A percentile compares a stretch with the other conserved stretches of the same genome.
phyloP scores from a whole-genome alignment of 2,113 vertebrate species.

The Lontra canadensis region DNA sequence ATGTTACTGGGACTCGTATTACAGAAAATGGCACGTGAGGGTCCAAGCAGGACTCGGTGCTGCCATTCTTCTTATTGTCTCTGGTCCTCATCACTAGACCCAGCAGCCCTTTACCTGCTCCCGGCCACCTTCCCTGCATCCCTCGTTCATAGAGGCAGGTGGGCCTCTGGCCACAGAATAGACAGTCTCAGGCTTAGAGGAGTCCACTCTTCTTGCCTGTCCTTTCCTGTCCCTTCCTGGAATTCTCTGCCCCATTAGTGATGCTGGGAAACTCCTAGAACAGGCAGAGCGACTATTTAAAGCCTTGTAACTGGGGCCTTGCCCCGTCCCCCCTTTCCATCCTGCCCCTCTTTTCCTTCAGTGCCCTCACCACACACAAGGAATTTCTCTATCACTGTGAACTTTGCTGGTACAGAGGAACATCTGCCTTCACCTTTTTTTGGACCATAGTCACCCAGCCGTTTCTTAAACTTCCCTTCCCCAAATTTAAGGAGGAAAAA shows the following conservation, averaged over 20 bases:
- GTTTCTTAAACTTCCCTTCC: slow-evolving; percentile 56
- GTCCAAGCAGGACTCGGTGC: not conserved
- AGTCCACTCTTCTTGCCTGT: not conserved
- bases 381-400: slow-evolving; percentile 70
- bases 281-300: slow-evolving; percentile 46
- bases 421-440: slow-evolving; percentile 39
- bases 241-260: not conserved
- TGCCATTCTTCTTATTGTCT: slow-evolving; percentile 51
- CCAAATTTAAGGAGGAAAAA: not conserved
- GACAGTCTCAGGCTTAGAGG: slow-evolving; percentile 22
- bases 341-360: not conserved
- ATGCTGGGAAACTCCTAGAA: slow-evolving; percentile 56
- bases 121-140: not conserved
- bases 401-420: slow-evolving; percentile 61
- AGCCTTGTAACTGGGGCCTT: slow-evolving; percentile 30
- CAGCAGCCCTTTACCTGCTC: not conserved
- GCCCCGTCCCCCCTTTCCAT: not conserved
- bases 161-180: slow-evolving; percentile 13
- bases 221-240: not conserved
- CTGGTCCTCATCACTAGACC: slow-evolving; percentile 56
- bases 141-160: slow-evolving; percentile 11
- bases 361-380: slow-evolving; percentile 37
- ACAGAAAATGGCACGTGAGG: slow-evolving; percentile 53
- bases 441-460: slow-evolving; percentile 49
- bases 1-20: slow-evolving; percentile 69